Conservation (phyloP, 2,797 vertebrate genomes). For the Sebastes matsubarae region DNA sequence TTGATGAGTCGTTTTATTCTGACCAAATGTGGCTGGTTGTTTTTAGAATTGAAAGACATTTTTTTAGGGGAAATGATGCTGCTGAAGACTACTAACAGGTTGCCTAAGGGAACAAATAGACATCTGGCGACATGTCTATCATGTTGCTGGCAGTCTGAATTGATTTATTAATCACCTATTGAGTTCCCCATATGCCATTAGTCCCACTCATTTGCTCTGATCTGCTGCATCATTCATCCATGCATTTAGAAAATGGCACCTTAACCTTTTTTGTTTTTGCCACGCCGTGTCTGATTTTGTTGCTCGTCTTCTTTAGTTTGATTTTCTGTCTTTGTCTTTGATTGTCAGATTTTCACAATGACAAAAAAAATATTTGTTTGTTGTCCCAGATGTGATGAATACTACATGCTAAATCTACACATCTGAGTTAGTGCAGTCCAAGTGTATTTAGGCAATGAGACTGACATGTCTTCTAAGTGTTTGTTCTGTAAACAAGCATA, state of each 20-base stretch:
- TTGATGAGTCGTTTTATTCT: background rate
- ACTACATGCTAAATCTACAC: background rate
- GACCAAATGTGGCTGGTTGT: background rate
- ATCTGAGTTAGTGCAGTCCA: background rate
- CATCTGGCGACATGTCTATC: slow-evolving; percentile 40
- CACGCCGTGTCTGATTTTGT: slow-evolving; percentile 13
- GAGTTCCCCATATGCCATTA: background rate
- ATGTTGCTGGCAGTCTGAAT: slow-evolving; percentile 41
- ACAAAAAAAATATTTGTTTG: background rate
- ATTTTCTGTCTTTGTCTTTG: slow-evolving; percentile 28
- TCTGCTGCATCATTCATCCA: slow-evolving; percentile 1
- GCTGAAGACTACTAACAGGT: background rate
- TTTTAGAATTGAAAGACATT: background rate
- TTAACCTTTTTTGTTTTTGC: slow-evolving; percentile 6
- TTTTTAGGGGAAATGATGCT: background rate
- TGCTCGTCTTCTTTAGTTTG: slow-evolving; percentile 19
- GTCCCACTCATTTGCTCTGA: slow-evolving; percentile 3
- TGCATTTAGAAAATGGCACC: background rate
- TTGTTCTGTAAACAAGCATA: background rate
- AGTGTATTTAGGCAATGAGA: background rate
- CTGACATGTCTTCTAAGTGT: background rate
- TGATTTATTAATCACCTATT: background rate
- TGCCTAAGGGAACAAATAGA: background rate
- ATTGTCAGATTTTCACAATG: background rate
- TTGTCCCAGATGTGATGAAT: background rate